A percentile compares a stretch with the other conserved stretches of the same genome.
phyloP scores from a whole-genome alignment of 1,140 invertebrate genomes.

The Leptinotarsa lineolata region DNA sequence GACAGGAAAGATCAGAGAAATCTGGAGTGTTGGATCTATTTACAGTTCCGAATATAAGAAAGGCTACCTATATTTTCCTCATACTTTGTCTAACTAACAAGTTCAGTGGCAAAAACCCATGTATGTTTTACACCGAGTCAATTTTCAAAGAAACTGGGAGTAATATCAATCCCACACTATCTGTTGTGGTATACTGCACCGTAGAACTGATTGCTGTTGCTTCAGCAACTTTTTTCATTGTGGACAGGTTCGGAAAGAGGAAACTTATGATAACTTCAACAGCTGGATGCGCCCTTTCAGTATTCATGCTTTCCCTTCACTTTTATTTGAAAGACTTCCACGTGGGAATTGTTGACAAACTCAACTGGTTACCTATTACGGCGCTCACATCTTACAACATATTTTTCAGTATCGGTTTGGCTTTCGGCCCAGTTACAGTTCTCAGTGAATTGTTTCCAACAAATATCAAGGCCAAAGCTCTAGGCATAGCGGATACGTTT shows the following conservation, averaged over 20 bases:
- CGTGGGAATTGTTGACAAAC: slow-evolving; percentile 37
- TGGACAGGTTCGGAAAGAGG: slow-evolving; percentile 74
- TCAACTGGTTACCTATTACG: slow-evolving; percentile 59
- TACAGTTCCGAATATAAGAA: slow-evolving; percentile 56
- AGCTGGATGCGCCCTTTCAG: slow-evolving; percentile 60
- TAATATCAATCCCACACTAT: slow-evolving; percentile 52
- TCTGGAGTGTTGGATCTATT: slow-evolving; percentile 59
- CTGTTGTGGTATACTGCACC: slow-evolving; percentile 62
- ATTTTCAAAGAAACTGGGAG: slow-evolving; percentile 60
- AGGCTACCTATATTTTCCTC: slow-evolving; percentile 59
- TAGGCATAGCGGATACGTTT: slow-evolving; percentile 69
- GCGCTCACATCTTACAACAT: slow-evolving; percentile 72
- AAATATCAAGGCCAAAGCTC: slow-evolving; percentile 69
- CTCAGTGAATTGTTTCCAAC: slow-evolving; percentile 76
- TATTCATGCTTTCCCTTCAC: slow-evolving; percentile 63
- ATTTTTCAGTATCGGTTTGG: slow-evolving; percentile 70
- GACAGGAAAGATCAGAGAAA: slow-evolving; percentile 47
- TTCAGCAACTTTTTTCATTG: slow-evolving; percentile 68
- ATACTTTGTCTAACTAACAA: slow-evolving; percentile 67
- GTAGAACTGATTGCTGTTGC: slow-evolving; percentile 71
- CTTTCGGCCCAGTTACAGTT: slow-evolving; percentile 71
- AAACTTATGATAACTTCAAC: slow-evolving; percentile 69
- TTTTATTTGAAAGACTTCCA: slow-evolving; percentile 60
- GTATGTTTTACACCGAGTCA: slow-evolving; percentile 69
- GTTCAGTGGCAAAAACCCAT: slow-evolving; percentile 66